These are phyloP conservation scores for Lepidonotus clava DNA, from an alignment of 2,888 invertebrate genomes.

Conservation along the genomic window DNA sequence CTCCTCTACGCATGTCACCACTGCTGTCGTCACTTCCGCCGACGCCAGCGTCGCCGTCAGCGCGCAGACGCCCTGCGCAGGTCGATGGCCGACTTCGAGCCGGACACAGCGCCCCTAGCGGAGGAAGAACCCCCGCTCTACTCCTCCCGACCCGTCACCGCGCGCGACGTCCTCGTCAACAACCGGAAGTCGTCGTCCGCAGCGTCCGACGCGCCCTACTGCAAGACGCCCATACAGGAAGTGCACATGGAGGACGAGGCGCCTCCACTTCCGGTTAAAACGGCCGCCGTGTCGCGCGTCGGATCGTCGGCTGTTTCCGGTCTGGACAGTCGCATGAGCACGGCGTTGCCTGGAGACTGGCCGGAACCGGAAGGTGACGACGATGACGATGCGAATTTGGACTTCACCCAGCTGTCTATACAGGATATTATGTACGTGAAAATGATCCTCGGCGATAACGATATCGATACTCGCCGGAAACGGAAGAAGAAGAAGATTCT, in stretches of 20 bases:
- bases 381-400: not conserved
- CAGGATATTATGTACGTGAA: conserved; percentile 34
- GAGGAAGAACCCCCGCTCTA: not conserved
- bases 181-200: not conserved
- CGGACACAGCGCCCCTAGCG: not conserved
- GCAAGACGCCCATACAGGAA: not conserved
- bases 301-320: no score
- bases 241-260: not conserved
- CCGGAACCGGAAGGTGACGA: not conserved
- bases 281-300: no score
- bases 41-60: not conserved
- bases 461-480: not conserved
- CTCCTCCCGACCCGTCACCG: not conserved
- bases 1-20: not conserved
- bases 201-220: no score
- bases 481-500: not conserved
- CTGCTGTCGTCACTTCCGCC: not conserved
- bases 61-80: not conserved
- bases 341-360: not conserved
- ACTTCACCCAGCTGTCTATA: conserved; percentile 34
- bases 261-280: no score
- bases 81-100: not conserved
- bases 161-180: not conserved
- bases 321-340: not conserved
- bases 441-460: not conserved